phyloP scores from a whole-genome alignment of 2,888 invertebrate genomes.

The Acrocyrtus sp. region DNA sequence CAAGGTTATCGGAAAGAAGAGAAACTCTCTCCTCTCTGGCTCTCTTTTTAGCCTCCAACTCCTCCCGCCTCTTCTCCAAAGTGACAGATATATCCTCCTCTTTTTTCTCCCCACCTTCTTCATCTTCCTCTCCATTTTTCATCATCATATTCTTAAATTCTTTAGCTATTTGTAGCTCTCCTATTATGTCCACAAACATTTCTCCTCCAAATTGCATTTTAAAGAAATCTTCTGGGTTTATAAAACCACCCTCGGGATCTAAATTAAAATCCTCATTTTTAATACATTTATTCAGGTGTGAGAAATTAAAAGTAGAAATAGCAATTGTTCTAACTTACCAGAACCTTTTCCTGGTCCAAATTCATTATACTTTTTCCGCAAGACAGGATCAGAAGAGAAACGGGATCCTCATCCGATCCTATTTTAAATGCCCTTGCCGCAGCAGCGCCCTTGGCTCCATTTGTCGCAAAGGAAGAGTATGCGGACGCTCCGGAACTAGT shows the following conservation, averaged over 20 bases:
- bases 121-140: constrained; percentile 56
- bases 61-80: constrained; percentile 58
- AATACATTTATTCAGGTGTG: neutral
- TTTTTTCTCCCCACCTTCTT: constrained; percentile 44
- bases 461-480: constrained; percentile 10
- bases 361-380: constrained; percentile 62
- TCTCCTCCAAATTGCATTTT: constrained; percentile 63
- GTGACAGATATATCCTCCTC: constrained; percentile 45
- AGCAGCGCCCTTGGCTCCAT: constrained; percentile 14
- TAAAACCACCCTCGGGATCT: constrained; percentile 63
- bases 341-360: constrained; percentile 61
- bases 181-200: constrained; percentile 62
- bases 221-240: constrained; percentile 63
- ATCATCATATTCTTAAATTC: constrained; percentile 63
- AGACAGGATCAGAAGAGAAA: constrained; percentile 56
- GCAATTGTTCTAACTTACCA: constrained; percentile 21
- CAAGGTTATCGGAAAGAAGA: constrained; percentile 58
- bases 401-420: constrained; percentile 61
- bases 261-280: neutral
- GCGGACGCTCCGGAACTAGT: constrained; percentile 9
- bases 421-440: constrained; percentile 56
- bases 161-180: constrained; percentile 62
- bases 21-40: constrained; percentile 59
- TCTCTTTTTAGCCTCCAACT: constrained; percentile 60
- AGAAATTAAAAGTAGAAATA: neutral